Evolutionary conservation across 2,888 invertebrate species (phyloP), one percentile per base, ranked within the genome.

Genomic region (Papilio demoleus): DNA sequence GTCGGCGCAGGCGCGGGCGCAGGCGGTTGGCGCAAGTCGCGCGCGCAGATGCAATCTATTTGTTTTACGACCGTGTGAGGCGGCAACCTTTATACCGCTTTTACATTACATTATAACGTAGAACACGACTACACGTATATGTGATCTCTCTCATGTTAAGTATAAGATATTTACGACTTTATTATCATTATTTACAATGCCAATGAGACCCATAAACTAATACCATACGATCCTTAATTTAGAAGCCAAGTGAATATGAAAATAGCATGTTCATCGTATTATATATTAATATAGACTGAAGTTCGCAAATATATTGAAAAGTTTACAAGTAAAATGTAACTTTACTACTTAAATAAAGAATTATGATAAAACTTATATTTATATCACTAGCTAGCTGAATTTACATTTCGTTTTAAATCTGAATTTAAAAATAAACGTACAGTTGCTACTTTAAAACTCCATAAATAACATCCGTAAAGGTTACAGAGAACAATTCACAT

Each of bases 31-130:
- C 73, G 74, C 85, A 84, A 85, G 83, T 82, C 79, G 78, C 70
- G 77, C 72, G 76, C 78, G 75, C 67, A 84, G 90, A 91, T 90
- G 86, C 81, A 88, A 91, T 90, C 90, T 86, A 81, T 83, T 84
- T 88, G 82, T 82, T 90, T 90, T 89, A 89, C 83, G 84, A 78
- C 78, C 78, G 72, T 63, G 75, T 80, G 72, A 67, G 81, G 79
- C 79, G 80, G 79, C 81, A 74, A 75, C 79, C 82, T 82, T 81
- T 82, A 80, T 82, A 70, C 74, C 72, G 42, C 75, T 73, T 74
- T 79, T 80, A 71, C 65, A 71, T 71, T 71, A 73, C 77, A 78
- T 76, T 76, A 78, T 76, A 76, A 73, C 74, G 47, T 68, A 11
- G 34, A 31, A 60, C 65, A 60, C n/a, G 65, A 34, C 59, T 60